These are phyloP conservation scores for Crypturellus tataupa DNA, from an alignment of 2,797 vertebrate genomes.

Conservation along the genomic window DNA sequence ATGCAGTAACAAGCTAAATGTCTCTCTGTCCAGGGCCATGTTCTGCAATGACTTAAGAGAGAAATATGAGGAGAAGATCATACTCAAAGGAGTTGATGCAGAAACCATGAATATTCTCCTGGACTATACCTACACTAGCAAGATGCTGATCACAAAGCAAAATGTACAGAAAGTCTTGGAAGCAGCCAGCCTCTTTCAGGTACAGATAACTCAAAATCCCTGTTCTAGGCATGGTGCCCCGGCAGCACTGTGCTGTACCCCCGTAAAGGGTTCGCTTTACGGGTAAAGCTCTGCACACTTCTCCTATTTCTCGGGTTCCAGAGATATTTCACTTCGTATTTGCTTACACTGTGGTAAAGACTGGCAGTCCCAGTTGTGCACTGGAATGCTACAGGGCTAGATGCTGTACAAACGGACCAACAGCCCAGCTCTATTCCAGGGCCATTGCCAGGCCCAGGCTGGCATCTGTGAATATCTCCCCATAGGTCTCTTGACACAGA, in stretches of 20 bases:
- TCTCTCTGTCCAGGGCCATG: slow-evolving; percentile 90
- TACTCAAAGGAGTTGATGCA: slow-evolving; percentile 92
- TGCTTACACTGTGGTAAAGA: neutral
- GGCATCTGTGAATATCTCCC: neutral
- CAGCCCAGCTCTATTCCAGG: neutral
- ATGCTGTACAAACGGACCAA: neutral
- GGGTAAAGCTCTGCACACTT: neutral
- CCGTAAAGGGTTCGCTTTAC: neutral
- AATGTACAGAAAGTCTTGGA: slow-evolving; percentile 95
- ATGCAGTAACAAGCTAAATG: slow-evolving; percentile 16
- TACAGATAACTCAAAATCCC: slow-evolving; percentile 67
- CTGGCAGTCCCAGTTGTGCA: rapidly evolving
- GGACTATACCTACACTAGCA: slow-evolving; percentile 97
- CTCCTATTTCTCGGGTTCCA: neutral
- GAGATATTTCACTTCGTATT: neutral
- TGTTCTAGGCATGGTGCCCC: neutral
- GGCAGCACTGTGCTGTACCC: neutral
- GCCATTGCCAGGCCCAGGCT: neutral
- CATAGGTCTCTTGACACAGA: neutral
- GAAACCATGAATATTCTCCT: slow-evolving; percentile 92
- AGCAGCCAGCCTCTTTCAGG: slow-evolving; percentile 97
- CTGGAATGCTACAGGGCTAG: neutral
- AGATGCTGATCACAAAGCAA: slow-evolving; percentile 89
- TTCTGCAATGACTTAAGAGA: slow-evolving; percentile 96
- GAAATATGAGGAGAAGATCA: slow-evolving; percentile 91